These are phyloP conservation scores for Dendrolimus kikuchii DNA, from an alignment of 1,140 invertebrate genomes.

Conservation along the genomic window DNA sequence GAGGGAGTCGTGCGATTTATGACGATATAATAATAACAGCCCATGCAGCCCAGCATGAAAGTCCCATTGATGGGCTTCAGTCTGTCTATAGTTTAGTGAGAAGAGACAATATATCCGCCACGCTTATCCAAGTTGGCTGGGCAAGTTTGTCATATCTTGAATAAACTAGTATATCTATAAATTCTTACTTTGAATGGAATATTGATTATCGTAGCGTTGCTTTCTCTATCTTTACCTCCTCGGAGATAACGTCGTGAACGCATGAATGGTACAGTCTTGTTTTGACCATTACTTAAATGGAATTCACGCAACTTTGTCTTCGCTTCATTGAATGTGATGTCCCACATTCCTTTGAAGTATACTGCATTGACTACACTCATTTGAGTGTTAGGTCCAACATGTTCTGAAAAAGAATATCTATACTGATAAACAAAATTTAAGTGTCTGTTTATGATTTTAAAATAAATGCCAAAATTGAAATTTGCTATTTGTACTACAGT, in stretches of 20 bases:
- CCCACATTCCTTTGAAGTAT: slow-evolving; percentile 85
- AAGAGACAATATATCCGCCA: no score
- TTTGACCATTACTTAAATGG: slow-evolving; percentile 33
- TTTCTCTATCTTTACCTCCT: slow-evolving; percentile 34
- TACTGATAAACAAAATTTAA: no score
- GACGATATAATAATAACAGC: no score
- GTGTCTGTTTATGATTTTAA: no score
- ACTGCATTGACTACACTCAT: slow-evolving; percentile 81
- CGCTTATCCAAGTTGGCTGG: no score
- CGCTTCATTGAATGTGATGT: slow-evolving; percentile 74
- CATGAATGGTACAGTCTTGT: slow-evolving; percentile 45
- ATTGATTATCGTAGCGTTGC: slow-evolving; percentile 59
- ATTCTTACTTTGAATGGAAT: slow-evolving; percentile 77
- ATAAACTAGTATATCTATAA: neutral
- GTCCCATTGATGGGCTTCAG: no score
- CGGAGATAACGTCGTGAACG: slow-evolving; percentile 28
- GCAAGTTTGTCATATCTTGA: neutral
- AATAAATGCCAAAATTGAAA: no score
- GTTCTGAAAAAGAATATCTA: slow-evolving; percentile 48
- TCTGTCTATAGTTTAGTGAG: no score
- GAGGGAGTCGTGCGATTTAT: no score
- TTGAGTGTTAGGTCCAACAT: slow-evolving; percentile 66
- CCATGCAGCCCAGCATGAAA: no score
- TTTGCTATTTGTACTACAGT: no score
- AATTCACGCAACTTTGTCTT: slow-evolving; percentile 74